Percentiles rank a stretch among this genome's conserved stretches.
Evolutionary conservation across 1,140 invertebrate species (phyloP).

Genomic region (Idris sp.): DNA sequence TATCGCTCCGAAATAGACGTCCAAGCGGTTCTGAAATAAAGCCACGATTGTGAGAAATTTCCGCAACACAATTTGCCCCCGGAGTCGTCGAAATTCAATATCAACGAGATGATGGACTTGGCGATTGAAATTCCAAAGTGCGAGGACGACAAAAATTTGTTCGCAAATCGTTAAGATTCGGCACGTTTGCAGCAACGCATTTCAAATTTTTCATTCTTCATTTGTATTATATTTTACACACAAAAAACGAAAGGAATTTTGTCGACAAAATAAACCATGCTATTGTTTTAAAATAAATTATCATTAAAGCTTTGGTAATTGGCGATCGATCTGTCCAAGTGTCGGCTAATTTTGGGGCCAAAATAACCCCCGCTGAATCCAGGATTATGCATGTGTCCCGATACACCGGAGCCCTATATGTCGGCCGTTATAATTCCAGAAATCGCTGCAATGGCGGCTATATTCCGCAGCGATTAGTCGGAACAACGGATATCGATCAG

Average conservation of each 20-base stretch:
- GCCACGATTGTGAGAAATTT: conserved; percentile 31
- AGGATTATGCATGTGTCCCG: conserved; percentile 49
- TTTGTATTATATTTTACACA: too few relatives aligned
- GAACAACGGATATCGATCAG: conserved; percentile 61
- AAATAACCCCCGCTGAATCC: conserved; percentile 44
- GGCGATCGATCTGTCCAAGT: conserved; percentile 40
- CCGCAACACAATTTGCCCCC: conserved; percentile 25
- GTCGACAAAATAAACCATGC: conserved; percentile 19
- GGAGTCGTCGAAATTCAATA: conserved; percentile 44
- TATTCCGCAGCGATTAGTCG: conserved; percentile 59
- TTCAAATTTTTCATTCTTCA: not conserved
- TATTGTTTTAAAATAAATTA: conserved; percentile 30
- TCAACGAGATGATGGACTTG: conserved; percentile 38
- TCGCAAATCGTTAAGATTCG: conserved; percentile 16
- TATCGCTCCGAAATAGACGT: conserved; percentile 47
- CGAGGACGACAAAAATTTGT: conserved; percentile 2
- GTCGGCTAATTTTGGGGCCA: conserved; percentile 38
- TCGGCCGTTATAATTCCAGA: conserved; percentile 53
- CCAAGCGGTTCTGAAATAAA: conserved; percentile 38
- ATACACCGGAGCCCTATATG: conserved; percentile 44
- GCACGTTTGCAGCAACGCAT: too few relatives aligned
- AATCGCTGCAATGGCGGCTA: conserved; percentile 56
- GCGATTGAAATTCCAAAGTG: conserved; percentile 29
- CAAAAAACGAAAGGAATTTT: too few relatives aligned
- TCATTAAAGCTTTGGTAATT: conserved; percentile 34